Evolutionary conservation across 2,888 invertebrate genomes (phyloP).

Genomic region (Pseudococcus longispinus): DNA sequence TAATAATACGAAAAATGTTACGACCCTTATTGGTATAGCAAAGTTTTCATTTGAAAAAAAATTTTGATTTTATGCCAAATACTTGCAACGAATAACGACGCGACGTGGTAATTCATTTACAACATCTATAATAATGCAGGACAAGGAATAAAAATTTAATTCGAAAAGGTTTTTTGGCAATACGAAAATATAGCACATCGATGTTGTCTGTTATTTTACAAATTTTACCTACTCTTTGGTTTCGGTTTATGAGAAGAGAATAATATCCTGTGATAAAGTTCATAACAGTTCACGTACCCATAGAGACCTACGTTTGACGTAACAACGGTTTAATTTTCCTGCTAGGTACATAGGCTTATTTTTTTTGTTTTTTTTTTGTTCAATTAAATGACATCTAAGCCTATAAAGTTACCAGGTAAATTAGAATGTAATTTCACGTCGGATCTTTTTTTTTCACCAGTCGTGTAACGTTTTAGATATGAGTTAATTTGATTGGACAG

Average conservation of each 20-base stretch:
- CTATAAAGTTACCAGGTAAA: constrained; percentile 18
- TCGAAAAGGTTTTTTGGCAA: background rate
- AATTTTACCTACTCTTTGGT: background rate
- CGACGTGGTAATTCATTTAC: background rate
- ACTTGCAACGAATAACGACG: background rate
- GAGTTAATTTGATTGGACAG: constrained; percentile 15
- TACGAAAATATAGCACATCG: background rate
- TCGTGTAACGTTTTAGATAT: constrained; percentile 3
- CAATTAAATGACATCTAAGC: background rate
- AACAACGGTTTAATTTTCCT: background rate
- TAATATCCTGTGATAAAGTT: background rate
- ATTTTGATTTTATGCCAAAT: background rate
- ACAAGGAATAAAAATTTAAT: background rate
- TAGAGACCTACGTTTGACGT: background rate
- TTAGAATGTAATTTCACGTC: background rate
- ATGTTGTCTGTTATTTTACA: background rate
- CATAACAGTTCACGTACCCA: background rate
- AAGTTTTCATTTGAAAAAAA: background rate
- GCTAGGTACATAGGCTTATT: background rate
- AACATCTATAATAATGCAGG: background rate
- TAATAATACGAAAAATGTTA: too few relatives aligned
- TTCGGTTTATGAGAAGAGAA: background rate
- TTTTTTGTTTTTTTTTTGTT: background rate
- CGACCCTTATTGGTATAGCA: background rate
- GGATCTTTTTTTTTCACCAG: background rate